Evolutionary conservation across 2,888 invertebrate genomes (phyloP).

Genomic region (Anthrax anthrax): DNA sequence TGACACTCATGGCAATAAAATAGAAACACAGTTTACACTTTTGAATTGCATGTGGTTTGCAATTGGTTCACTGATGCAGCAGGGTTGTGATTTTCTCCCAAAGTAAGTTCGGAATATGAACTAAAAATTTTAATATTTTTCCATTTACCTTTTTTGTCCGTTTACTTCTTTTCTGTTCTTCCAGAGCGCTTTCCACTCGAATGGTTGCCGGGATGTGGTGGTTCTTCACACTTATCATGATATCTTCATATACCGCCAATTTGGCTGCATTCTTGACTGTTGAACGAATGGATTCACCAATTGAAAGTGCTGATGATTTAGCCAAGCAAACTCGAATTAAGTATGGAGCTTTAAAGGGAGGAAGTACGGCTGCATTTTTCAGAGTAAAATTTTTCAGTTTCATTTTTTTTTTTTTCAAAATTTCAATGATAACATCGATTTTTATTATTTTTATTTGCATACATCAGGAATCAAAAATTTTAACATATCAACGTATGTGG

Average conservation of each 20-base stretch:
- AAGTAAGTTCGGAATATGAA: constrained; percentile 77
- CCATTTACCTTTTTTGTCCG: not conserved
- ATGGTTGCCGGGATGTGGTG: constrained; percentile 71
- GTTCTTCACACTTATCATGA: constrained; percentile 92
- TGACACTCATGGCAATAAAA: constrained; percentile 64
- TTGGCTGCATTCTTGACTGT: constrained; percentile 87
- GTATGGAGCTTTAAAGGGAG: constrained; percentile 86
- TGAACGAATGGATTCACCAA: constrained; percentile 85
- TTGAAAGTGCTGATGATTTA: constrained; percentile 89
- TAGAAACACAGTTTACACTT: constrained; percentile 85
- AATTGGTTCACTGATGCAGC: constrained; percentile 88
- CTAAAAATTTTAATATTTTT: too few species aligned
- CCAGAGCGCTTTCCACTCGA: constrained; percentile 31
- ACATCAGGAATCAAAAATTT: constrained; percentile 78
- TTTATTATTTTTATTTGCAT: too few species aligned
- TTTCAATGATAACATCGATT: too few species aligned
- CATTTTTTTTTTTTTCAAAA: not conserved
- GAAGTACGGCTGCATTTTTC: constrained; percentile 90
- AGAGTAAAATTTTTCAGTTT: constrained; percentile 42
- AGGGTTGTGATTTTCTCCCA: constrained; percentile 89
- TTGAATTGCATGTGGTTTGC: constrained; percentile 97
- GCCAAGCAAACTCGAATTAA: constrained; percentile 94
- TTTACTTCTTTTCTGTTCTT: not conserved
- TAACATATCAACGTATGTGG: constrained; percentile 93
- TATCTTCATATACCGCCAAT: constrained; percentile 92